Evolutionary conservation across 2,797 vertebrate species (phyloP).

Genomic region (Tamandua tetradactyla): DNA sequence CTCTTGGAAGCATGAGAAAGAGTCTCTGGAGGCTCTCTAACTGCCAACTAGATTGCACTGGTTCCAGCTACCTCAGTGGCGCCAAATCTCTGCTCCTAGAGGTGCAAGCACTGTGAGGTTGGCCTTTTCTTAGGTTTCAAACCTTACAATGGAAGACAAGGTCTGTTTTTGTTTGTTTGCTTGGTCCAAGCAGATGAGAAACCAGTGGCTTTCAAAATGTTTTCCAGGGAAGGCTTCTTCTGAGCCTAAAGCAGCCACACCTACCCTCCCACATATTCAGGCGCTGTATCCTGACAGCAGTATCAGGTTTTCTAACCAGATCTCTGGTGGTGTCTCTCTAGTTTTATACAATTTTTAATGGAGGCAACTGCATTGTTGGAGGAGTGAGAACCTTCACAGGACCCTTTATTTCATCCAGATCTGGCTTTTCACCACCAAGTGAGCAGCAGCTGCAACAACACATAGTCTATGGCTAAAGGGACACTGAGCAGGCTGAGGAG

Average conservation of each 20-base stretch:
- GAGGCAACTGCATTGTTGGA: neutral
- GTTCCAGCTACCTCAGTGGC: neutral
- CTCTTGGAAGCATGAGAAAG: too few relatives aligned
- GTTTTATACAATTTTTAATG: neutral
- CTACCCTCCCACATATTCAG: neutral
- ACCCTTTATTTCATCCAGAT: constrained; percentile 57
- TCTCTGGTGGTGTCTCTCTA: neutral
- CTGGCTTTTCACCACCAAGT: constrained; percentile 56
- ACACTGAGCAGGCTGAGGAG: constrained; percentile 28
- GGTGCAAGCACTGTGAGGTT: neutral
- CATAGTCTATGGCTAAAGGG: constrained; percentile 43
- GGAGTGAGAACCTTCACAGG: neutral
- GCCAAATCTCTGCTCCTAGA: neutral
- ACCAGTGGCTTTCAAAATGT: neutral
- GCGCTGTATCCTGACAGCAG: neutral
- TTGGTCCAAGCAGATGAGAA: neutral
- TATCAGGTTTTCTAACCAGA: neutral
- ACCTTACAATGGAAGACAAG: neutral
- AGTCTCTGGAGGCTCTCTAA: neutral
- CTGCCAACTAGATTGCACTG: neutral
- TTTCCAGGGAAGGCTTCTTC: neutral
- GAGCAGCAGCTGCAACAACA: constrained; percentile 49
- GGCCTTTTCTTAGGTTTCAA: neutral
- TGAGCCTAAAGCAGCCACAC: neutral
- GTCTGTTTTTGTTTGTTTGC: neutral